Conservation (phyloP, 2,113 vertebrate genomes). For the Colius striatus region DNA sequence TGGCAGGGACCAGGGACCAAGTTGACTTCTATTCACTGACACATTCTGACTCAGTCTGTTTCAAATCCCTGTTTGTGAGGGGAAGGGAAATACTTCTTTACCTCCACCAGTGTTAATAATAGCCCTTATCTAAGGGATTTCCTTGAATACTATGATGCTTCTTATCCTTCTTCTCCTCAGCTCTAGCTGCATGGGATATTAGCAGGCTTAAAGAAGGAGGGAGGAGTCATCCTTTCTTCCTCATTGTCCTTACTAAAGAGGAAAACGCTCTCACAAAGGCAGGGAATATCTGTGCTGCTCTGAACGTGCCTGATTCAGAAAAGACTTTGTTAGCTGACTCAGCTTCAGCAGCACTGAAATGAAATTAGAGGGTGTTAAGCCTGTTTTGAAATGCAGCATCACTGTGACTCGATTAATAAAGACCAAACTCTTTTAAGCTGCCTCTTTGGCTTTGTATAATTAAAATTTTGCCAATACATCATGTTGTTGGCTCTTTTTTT, state of each 20-base stretch:
- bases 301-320: neutral
- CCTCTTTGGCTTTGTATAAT: conserved; percentile 14
- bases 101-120: neutral
- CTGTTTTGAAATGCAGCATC: conserved; percentile 60
- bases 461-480: conserved; percentile 45
- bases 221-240: neutral
- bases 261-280: neutral
- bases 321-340: conserved; percentile 41
- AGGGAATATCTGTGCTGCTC: neutral
- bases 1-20: neutral
- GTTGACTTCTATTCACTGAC: neutral
- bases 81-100: neutral
- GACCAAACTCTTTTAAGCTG: conserved; percentile 29
- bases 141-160: neutral
- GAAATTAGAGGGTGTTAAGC: conserved; percentile 61
- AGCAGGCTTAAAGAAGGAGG: neutral
- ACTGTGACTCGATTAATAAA: conserved; percentile 34
- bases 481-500: neutral
- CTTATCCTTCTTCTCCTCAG: neutral
- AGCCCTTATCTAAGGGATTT: neutral
- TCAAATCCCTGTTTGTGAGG: neutral
- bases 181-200: neutral
- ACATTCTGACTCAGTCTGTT: neutral
- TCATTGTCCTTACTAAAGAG: neutral
- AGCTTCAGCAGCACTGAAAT: conserved; percentile 44